These are phyloP conservation scores for Gulo gulo DNA, from an alignment of 2,113 vertebrate species.

Conservation along the genomic window DNA sequence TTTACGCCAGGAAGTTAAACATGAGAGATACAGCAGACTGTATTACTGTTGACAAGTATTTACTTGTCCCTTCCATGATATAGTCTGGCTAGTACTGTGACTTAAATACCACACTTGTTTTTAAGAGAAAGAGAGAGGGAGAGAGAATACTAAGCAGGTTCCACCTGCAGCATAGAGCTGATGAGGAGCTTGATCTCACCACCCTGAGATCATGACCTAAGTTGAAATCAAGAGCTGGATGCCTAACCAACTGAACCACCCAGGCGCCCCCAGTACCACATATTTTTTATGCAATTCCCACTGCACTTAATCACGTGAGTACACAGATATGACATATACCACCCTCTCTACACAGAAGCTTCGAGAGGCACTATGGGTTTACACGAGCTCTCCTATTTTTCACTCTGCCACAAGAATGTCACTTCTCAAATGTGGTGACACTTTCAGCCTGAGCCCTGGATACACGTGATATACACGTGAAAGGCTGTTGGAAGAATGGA, in stretches of 20 bases:
- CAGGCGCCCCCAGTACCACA: neutral
- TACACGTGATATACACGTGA: neutral
- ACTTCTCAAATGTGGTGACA: neutral
- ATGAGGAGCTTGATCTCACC: neutral
- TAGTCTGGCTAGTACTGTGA: neutral
- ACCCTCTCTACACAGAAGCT: neutral
- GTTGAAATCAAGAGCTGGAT: neutral
- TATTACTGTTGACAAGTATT: neutral
- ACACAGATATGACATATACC: neutral
- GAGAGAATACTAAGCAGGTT: neutral
- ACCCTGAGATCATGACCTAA: neutral
- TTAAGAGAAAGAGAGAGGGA: neutral
- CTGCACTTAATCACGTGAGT: neutral
- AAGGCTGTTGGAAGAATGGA: neutral
- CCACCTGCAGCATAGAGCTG: neutral
- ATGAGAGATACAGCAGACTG: neutral
- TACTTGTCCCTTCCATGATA: neutral
- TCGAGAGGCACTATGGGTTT: neutral
- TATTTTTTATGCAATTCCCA: neutral
- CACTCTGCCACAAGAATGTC: neutral
- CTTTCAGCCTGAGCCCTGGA: neutral
- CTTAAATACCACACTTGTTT: neutral
- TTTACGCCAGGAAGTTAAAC: neutral
- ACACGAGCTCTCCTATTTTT: neutral
- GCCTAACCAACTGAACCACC: neutral